These are phyloP conservation scores for Pemphredon lugubris DNA, from an alignment of 2,888 invertebrate species.

Conservation along the genomic window DNA sequence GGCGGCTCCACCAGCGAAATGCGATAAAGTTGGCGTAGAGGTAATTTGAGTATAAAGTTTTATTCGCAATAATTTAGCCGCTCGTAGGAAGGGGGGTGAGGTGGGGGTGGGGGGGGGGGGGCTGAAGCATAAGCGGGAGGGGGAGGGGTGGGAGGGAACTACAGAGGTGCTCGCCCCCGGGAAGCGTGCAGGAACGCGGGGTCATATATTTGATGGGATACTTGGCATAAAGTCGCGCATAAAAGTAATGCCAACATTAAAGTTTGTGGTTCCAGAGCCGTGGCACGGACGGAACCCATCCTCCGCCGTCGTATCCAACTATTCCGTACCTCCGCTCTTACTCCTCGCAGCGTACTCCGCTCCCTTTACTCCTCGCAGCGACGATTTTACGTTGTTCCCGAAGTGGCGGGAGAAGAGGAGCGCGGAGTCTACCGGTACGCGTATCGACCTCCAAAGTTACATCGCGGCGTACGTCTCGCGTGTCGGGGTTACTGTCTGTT, in stretches of 20 bases:
- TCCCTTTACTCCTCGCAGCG: conserved; percentile 30
- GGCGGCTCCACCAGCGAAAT: conserved; percentile 67
- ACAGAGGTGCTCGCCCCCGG: conserved; percentile 47
- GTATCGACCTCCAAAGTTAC: conserved; percentile 28
- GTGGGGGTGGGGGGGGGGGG: conserved; percentile 17
- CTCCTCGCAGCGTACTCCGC: conserved; percentile 43
- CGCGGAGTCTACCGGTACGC: conserved; percentile 27
- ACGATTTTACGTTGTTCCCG: conserved; percentile 48
- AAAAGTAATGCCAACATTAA: conserved; percentile 81
- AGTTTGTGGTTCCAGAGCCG: conserved; percentile 80
- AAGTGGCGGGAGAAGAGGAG: conserved; percentile 15
- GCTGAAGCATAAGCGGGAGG: conserved; percentile 31
- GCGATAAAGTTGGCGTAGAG: conserved; percentile 80
- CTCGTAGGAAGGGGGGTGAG: conserved; percentile 52
- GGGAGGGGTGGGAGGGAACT: conserved; percentile 25
- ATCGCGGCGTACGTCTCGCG: conserved; percentile 16
- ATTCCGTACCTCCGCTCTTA: conserved; percentile 24
- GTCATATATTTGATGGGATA: conserved; percentile 81
- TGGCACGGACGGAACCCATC: conserved; percentile 67
- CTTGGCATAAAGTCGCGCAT: conserved; percentile 81
- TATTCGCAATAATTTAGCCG: conserved; percentile 80
- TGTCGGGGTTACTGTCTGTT: conserved; percentile 21
- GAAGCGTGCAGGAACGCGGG: conserved; percentile 69
- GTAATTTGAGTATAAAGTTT: conserved; percentile 81
- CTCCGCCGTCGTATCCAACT: conserved; percentile 31